Base-by-base conservation (phyloP, 2,113 vertebrate species). In the Daphoenositta chrysoptera region DNA sequence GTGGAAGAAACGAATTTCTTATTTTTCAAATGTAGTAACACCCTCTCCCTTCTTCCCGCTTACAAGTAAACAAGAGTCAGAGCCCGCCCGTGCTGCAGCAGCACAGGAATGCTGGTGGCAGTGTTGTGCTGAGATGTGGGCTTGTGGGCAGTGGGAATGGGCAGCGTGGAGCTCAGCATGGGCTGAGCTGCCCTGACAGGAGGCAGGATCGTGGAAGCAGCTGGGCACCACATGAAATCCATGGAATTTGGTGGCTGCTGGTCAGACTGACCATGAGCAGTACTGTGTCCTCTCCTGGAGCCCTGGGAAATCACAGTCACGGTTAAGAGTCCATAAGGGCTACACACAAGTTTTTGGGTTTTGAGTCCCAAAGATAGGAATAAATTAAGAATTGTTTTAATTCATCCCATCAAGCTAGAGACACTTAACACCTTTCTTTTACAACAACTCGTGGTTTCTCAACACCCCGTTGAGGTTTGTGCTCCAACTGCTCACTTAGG, bases 31-130 rank as follows among this genome's bases (percentile, higher is more conserved):
- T 58, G 63, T 7, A 61, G 53, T 56, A 76, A 57, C 69, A 65
- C 31, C 73, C 53, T 87, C 72, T 89, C 40, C 26, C 44, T 82
- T 91, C 57, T 44, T 88, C 40, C n/a, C 27, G 35, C 51, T 83
- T 54, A 10, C 27, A 39, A 47, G n/a, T 19, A 69, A 89, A 54
- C 21, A 64, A 65, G 56, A 87, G 19, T 9, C 2, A 2, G 50
- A 61, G 61, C 61, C 50, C 76, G 21, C 17, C 47, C 2, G 0
- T 28, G 54, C 79, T 70, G 68, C 63, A 50, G 68, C 0, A 0
- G 50, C 54, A 31, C 51, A 64, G 64, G 23, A 37, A 7, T 2
- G 24, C 2, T 27, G 47, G 35, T 63, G 48, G 66, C 40, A 75
- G 78, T 13, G 57, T 3, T 48, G 53, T 82, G 77, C 47, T 65